Base-by-base conservation (phyloP, 2,888 invertebrate genomes). In the Lymantria dispar region DNA sequence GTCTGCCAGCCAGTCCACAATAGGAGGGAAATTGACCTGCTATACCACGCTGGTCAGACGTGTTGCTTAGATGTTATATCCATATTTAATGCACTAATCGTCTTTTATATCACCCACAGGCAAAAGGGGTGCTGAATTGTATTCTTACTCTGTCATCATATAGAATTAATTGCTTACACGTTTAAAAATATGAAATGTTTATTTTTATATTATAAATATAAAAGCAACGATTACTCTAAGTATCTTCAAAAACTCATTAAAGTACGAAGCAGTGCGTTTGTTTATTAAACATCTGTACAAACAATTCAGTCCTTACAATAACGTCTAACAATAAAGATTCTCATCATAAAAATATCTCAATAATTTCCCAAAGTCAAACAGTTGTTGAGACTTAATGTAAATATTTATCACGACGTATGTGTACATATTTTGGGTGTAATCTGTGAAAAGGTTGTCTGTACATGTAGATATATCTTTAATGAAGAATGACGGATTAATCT, bases 261-360 rank as follows among this genome's bases (percentile, higher is more conserved):
- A 66, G 38, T 40, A 11, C 48, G n/a, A 54, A 45, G 53, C 53
- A 50, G 15, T 48, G 33, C 33, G 12, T 55, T 54, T 64, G 65
- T 64, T 68, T 68, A 66, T 47, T 11, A 39, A 57, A 57, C 70
- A 69, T 59, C 57, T 60, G 64, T 51, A 55, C 50, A 22, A 44
- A 55, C 54, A 30, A 22, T 45, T 22, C 10, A 58, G 54, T 56
- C 57, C 58, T 54, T 41, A 47, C 41, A 50, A 37, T 49, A 52
- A 41, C 30, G 44, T 58, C 53, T 64, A 61, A 67, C 69, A 65
- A 64, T 64, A 64, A 69, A 78, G 73, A 71, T 85, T 87, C 87
- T 77, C 87, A 87, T 82, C 83, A 69, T 87, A 85, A 86, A 86
- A 83, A 69, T 67, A 73, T 64, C 72, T 72, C 84, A 84, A 83